phyloP scores from a whole-genome alignment of 1,140 invertebrate genomes.

The Ceratosolen solmsi region DNA sequence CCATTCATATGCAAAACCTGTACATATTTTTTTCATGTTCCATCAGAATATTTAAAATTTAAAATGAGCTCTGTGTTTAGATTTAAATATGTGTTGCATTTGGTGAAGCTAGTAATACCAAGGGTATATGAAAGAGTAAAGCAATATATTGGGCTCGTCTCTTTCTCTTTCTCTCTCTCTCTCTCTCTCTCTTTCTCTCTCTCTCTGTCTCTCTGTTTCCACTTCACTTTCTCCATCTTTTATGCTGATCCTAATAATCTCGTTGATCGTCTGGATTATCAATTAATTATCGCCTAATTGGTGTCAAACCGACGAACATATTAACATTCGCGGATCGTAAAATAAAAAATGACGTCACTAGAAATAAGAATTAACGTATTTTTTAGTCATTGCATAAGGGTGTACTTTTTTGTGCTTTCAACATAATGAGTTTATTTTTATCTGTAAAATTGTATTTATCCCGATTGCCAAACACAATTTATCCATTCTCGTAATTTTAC shows the following conservation, averaged over 20 bases:
- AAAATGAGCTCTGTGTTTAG: too few relatives aligned
- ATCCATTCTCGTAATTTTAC: not conserved
- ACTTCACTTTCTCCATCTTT: constrained; percentile 15
- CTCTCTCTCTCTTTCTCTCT: not conserved
- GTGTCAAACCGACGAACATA: constrained; percentile 21
- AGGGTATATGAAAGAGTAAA: too few relatives aligned
- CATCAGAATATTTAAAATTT: too few relatives aligned
- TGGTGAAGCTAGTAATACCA: too few relatives aligned
- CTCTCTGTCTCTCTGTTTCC: not conserved
- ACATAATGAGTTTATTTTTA: not conserved
- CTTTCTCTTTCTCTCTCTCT: too few relatives aligned
- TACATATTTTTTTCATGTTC: too few relatives aligned
- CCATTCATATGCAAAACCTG: too few relatives aligned
- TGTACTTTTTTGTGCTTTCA: not conserved
- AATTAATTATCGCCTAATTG: constrained; percentile 51
- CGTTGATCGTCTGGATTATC: constrained; percentile 45
- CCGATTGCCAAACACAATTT: not conserved
- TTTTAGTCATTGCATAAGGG: too few relatives aligned
- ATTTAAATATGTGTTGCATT: too few relatives aligned
- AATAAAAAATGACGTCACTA: not conserved
- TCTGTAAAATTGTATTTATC: not conserved
- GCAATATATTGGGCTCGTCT: too few relatives aligned
- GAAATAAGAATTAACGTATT: too few relatives aligned
- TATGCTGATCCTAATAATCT: constrained; percentile 45
- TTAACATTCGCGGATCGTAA: not conserved